Base-by-base conservation (phyloP, 2,888 invertebrate species). In the Lordiphosa andalusiaca region DNA sequence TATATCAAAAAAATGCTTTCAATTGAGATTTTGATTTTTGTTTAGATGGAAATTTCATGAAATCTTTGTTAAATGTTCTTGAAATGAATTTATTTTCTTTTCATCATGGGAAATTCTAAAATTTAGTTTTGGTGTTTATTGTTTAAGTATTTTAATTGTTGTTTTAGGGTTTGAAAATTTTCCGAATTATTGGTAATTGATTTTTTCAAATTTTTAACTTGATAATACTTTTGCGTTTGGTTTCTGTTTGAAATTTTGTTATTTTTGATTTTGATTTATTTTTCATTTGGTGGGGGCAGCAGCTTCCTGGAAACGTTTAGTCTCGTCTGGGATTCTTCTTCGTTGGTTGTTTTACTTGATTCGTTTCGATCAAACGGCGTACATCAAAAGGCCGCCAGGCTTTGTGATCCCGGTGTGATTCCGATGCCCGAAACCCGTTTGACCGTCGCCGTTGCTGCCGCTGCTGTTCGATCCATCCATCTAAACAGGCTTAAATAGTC, bases 401-500 rank as follows among this genome's bases (percentile, higher is more conserved):
- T 19, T 33, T 35, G 19, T 30, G 10, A 36, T n/a, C 19, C 16
- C 30, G 38, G 19, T 21, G 33, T 30, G 30, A 30, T 30, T 30
- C 30, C 30, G 30, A 30, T 30, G 36, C 39, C 41, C 53, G 60
- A 77, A 78, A 78, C 77, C 71, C 81, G 77, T 78, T 78, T 78
- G 60, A 73, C 58, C 51, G 69, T 67, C 64, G 55, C 33, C 16
- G 44, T 73, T 80, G 59, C 57, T 21, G 71, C 61, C 65, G 81
- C 81, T 61, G 69, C 71, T 71, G 61, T 81, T 81, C 83, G 77
- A 83, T 73, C 76, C 77, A 78, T 78, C 83, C 83, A 77, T 77
- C 83, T 76, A 71, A 63, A 69, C 71, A 64, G 67, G 74, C 72
- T 71, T 83, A 71, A 69, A 69, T 59, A 75, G 65, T 52, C 48